Evolutionary conservation across 1,140 invertebrate species (phyloP).

Genomic region (Drosophila gunungcola): DNA sequence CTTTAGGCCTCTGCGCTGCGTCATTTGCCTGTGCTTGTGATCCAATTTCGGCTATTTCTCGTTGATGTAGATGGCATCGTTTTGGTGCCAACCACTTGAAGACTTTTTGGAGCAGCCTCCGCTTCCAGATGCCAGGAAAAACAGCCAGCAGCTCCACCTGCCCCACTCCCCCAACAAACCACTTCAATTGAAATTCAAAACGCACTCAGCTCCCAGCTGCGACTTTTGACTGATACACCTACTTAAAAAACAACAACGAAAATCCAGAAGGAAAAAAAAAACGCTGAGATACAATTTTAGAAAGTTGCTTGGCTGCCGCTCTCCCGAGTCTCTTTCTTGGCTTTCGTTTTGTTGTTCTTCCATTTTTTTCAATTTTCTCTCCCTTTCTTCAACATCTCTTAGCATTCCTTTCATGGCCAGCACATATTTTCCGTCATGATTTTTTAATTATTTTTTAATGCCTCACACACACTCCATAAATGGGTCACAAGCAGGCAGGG

Average conservation of each 20-base stretch:
- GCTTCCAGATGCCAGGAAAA: slow-evolving; percentile 31
- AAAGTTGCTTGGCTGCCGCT: slow-evolving; percentile 72
- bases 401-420: slow-evolving; percentile 64
- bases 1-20: slow-evolving; percentile 65
- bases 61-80: slow-evolving; percentile 6
- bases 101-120: slow-evolving; percentile 44
- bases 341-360: slow-evolving; percentile 68
- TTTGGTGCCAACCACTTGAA: slow-evolving; percentile 61
- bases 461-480: slow-evolving; percentile 45
- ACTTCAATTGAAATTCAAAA: slow-evolving; percentile 74
- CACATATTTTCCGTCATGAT: slow-evolving; percentile 41
- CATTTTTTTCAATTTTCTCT: slow-evolving; percentile 29
- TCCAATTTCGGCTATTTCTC: slow-evolving; percentile 56
- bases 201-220: slow-evolving; percentile 68
- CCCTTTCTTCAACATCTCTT: slow-evolving; percentile 41
- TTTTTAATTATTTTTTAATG: slow-evolving; percentile 67
- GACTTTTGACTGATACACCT: slow-evolving; percentile 77
- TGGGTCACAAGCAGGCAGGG: slow-evolving; percentile 39
- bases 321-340: slow-evolving; percentile 58
- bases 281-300: slow-evolving; percentile 65
- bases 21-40: slow-evolving; percentile 67
- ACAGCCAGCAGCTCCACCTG: neutral
- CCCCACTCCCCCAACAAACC: neutral
- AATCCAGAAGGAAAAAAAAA: slow-evolving; percentile 8
- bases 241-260: slow-evolving; percentile 58